Evolutionary conservation across 2,888 invertebrate genomes (phyloP).

Genomic region (Phrixothrix hirtus): DNA sequence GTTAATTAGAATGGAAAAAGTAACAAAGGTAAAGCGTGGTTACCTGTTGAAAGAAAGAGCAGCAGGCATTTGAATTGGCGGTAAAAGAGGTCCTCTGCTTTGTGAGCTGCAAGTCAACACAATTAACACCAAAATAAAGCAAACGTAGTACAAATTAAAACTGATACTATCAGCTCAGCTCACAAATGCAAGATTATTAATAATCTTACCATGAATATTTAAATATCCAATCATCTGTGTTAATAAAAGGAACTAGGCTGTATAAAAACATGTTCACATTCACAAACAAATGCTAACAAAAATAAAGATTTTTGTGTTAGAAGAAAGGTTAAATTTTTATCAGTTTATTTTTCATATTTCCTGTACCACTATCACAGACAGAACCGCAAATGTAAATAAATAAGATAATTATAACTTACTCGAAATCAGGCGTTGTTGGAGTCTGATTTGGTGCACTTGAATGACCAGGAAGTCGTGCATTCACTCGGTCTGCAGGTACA

Average conservation of each 20-base stretch:
- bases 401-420: slow-evolving; percentile 62
- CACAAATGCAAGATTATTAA: slow-evolving; percentile 27
- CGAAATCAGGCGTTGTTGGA: slow-evolving; percentile 71
- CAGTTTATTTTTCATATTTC: slow-evolving; percentile 33
- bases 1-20: slow-evolving; percentile 15
- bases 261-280: slow-evolving; percentile 42
- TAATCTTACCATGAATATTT: slow-evolving; percentile 45
- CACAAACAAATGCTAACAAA: slow-evolving; percentile 19
- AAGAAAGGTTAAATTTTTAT: slow-evolving; percentile 29
- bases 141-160: slow-evolving; percentile 38
- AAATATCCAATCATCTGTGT: slow-evolving; percentile 47
- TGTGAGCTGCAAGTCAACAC: slow-evolving; percentile 46
- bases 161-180: slow-evolving; percentile 28
- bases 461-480: slow-evolving; percentile 60
- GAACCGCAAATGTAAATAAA: slow-evolving; percentile 22
- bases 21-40: slow-evolving; percentile 31
- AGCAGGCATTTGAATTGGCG: slow-evolving; percentile 65
- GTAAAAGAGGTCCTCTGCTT: slow-evolving; percentile 57
- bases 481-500: slow-evolving; percentile 77
- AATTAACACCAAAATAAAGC: slow-evolving; percentile 48
- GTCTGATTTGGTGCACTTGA: slow-evolving; percentile 62
- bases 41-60: slow-evolving; percentile 65
- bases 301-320: slow-evolving; percentile 26
- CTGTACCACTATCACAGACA: slow-evolving; percentile 24
- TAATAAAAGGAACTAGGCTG: slow-evolving; percentile 41